Conservation (phyloP, 1,140 invertebrate species). For the Maniola jurtina region DNA sequence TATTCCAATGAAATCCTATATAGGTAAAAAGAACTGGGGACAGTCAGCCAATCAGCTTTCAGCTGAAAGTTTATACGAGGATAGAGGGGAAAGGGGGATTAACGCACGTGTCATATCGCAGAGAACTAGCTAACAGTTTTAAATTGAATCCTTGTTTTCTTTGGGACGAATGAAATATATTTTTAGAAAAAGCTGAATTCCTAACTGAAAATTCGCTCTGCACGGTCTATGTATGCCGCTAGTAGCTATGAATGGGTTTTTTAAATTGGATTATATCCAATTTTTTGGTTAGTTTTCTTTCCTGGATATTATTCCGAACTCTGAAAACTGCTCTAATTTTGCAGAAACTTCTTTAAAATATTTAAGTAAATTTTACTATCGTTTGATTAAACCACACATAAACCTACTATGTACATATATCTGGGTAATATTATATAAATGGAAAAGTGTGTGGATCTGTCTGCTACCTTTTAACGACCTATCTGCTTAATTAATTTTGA, state of each 20-base stretch:
- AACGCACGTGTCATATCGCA: conserved; percentile 33
- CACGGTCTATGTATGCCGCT: not conserved
- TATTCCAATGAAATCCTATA: conserved; percentile 39
- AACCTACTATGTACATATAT: too few species aligned
- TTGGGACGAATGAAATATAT: conserved; percentile 18
- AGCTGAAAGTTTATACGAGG: conserved; percentile 12
- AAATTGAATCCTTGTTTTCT: conserved; percentile 19
- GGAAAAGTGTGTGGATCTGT: too few species aligned
- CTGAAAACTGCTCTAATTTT: not conserved
- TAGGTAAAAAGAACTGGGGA: conserved; percentile 31
- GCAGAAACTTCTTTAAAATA: not conserved
- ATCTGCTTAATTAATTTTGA: too few species aligned
- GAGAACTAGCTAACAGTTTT: conserved; percentile 28
- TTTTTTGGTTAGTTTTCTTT: not conserved
- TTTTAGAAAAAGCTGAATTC: conserved; percentile 11
- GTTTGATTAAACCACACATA: too few species aligned
- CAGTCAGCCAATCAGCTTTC: conserved; percentile 34
- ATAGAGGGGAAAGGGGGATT: conserved; percentile 20
- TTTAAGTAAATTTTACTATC: too few species aligned
- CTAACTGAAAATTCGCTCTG: not conserved
- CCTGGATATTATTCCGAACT: not conserved
- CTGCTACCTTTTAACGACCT: too few species aligned
- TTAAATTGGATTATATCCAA: not conserved
- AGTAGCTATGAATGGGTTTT: not conserved
- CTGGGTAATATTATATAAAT: too few species aligned